Conservation (phyloP, 2,888 invertebrate species). For the Agrochola litura region DNA sequence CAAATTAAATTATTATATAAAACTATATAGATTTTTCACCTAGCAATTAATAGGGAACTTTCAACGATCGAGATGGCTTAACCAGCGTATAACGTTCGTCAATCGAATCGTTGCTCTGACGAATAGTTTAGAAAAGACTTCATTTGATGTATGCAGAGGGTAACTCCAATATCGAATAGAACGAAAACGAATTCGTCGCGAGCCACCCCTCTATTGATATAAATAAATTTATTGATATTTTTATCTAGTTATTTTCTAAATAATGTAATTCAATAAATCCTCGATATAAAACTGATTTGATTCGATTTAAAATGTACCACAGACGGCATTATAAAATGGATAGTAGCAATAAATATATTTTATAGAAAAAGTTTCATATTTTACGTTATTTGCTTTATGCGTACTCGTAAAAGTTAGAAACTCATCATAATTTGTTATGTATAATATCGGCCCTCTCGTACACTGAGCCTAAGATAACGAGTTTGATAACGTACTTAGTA, state of each 20-base stretch:
- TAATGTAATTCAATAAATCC: slow-evolving; percentile 72
- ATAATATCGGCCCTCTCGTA: background rate
- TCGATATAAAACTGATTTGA: slow-evolving; percentile 48
- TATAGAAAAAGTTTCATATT: slow-evolving; percentile 18
- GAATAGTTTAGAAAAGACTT: slow-evolving; percentile 89
- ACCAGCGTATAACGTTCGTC: slow-evolving; percentile 75
- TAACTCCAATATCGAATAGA: slow-evolving; percentile 80
- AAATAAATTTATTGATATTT: slow-evolving; percentile 79
- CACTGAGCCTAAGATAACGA: background rate
- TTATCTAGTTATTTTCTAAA: slow-evolving; percentile 78
- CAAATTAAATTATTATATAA: too few relatives aligned
- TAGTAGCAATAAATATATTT: slow-evolving; percentile 46
- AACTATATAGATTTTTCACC: background rate
- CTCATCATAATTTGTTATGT: too few relatives aligned
- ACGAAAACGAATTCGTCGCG: slow-evolving; percentile 72
- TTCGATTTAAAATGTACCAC: slow-evolving; percentile 45
- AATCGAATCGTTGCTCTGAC: slow-evolving; percentile 85
- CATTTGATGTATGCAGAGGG: slow-evolving; percentile 87
- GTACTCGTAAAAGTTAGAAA: background rate
- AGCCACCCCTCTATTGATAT: slow-evolving; percentile 74
- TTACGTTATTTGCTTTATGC: slow-evolving; percentile 11
- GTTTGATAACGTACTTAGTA: background rate
- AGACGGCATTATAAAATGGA: slow-evolving; percentile 39
- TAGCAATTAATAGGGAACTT: background rate
- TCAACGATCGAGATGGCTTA: slow-evolving; percentile 64